A percentile compares a stretch with the other conserved stretches of the same genome.
phyloP scores from a whole-genome alignment of 2,113 vertebrate genomes.

The Chlorodrepanis virens region DNA sequence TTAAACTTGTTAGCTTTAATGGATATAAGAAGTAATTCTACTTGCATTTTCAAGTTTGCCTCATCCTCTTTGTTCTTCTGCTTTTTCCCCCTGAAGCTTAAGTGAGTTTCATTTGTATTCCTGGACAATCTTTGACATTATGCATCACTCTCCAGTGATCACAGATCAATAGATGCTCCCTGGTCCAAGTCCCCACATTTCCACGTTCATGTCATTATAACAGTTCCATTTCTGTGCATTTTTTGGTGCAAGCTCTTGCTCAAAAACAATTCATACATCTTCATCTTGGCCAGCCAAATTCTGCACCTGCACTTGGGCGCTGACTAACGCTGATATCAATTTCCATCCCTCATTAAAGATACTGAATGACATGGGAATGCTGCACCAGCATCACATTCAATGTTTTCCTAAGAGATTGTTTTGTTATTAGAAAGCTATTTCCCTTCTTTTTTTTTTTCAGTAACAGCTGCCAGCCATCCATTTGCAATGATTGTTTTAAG shows the following conservation, averaged over 20 bases:
- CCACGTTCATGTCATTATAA: background rate
- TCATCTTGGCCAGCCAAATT: background rate
- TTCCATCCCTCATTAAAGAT: background rate
- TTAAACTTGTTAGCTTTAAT: background rate
- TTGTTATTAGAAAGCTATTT: background rate
- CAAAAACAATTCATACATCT: background rate
- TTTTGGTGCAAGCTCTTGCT: background rate
- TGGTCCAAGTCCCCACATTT: background rate
- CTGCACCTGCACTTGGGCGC: conserved; percentile 4
- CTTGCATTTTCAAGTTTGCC: background rate
- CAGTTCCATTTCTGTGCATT: background rate
- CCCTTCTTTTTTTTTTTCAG: background rate
- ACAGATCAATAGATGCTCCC: background rate
- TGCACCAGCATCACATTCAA: background rate
- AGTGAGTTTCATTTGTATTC: background rate
- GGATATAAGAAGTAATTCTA: background rate
- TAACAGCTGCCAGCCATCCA: background rate
- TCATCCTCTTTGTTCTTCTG: background rate
- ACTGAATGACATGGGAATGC: background rate
- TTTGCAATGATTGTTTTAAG: background rate
- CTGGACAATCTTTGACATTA: background rate
- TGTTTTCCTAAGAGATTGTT: background rate
- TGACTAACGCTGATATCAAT: background rate
- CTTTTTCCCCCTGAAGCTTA: background rate
- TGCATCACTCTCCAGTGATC: background rate